These are phyloP conservation scores for Hyperoplus immaculatus DNA, from an alignment of 2,797 vertebrate genomes.

Conservation along the genomic window DNA sequence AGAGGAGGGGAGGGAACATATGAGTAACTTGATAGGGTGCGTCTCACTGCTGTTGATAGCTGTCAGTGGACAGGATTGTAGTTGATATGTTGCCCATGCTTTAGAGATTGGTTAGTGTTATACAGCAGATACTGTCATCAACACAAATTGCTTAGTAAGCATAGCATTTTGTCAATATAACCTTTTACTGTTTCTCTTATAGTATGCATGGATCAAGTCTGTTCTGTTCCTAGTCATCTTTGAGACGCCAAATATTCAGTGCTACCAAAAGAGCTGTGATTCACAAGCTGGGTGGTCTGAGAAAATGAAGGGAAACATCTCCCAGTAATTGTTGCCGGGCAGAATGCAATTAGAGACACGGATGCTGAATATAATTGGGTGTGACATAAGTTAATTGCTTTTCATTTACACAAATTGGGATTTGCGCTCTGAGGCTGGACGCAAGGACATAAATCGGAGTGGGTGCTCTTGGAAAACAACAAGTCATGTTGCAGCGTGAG, in stretches of 20 bases:
- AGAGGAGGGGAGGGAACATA: too few relatives aligned
- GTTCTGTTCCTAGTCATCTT: not conserved
- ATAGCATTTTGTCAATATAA: not conserved
- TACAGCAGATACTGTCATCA: not conserved
- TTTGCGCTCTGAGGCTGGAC: constrained; percentile 61
- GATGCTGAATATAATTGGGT: constrained; percentile 78
- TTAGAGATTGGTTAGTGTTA: not conserved
- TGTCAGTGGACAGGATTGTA: too few relatives aligned
- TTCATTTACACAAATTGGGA: constrained; percentile 76
- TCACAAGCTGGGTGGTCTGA: constrained; percentile 28
- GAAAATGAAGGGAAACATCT: constrained; percentile 63
- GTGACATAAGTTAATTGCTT: constrained; percentile 81
- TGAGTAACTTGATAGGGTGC: too few relatives aligned
- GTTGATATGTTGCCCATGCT: too few relatives aligned
- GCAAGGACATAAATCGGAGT: constrained; percentile 40
- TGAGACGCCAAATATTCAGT: not conserved
- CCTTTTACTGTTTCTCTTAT: not conserved
- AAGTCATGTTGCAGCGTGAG: constrained; percentile 48
- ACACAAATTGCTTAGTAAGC: not conserved
- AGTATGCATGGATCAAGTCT: not conserved
- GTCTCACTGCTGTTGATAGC: too few relatives aligned
- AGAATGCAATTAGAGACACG: constrained; percentile 78
- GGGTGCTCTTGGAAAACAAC: constrained; percentile 65
- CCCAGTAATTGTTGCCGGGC: constrained; percentile 57
- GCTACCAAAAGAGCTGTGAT: constrained; percentile 2